phyloP scores from a whole-genome alignment of 2,888 invertebrate species.

The Pammene fasciana region DNA sequence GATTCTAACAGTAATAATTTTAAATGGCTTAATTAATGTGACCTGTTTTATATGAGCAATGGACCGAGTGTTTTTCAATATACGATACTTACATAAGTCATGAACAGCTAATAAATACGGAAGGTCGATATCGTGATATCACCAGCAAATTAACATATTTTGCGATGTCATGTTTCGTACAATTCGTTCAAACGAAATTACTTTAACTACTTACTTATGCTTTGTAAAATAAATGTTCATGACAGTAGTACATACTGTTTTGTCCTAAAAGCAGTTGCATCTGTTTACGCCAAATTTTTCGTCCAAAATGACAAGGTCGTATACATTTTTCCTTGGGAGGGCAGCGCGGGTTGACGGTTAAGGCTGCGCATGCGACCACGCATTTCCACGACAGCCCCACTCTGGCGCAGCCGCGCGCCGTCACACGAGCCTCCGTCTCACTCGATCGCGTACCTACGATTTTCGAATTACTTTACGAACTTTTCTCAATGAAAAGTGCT shows the following conservation, averaged over 20 bases:
- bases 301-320: slow-evolving; percentile 7
- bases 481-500: slow-evolving; percentile 79
- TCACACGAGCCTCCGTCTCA: slow-evolving; percentile 66
- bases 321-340: slow-evolving; percentile 13
- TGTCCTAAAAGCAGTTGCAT: neutral
- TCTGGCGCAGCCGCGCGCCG: slow-evolving; percentile 60
- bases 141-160: too few relatives aligned
- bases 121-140: too few relatives aligned
- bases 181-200: too few relatives aligned
- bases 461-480: slow-evolving; percentile 63
- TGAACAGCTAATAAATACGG: too few relatives aligned
- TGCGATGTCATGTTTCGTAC: too few relatives aligned
- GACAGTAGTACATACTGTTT: neutral
- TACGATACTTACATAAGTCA: too few relatives aligned
- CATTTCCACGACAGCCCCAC: slow-evolving; percentile 75
- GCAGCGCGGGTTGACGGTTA: slow-evolving; percentile 46
- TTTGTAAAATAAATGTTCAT: too few relatives aligned
- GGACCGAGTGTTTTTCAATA: too few relatives aligned
- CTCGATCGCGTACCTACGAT: slow-evolving; percentile 59
- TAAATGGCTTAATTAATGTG: too few relatives aligned
- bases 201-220: too few relatives aligned
- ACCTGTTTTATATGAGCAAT: too few relatives aligned
- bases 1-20: too few relatives aligned
- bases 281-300: neutral
- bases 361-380: slow-evolving; percentile 60